A percentile compares a stretch with the other conserved stretches of the same genome.
These are phyloP conservation scores for Trigoniulus corallinus DNA, from an alignment of 1,140 invertebrate genomes.

Conservation along the genomic window DNA sequence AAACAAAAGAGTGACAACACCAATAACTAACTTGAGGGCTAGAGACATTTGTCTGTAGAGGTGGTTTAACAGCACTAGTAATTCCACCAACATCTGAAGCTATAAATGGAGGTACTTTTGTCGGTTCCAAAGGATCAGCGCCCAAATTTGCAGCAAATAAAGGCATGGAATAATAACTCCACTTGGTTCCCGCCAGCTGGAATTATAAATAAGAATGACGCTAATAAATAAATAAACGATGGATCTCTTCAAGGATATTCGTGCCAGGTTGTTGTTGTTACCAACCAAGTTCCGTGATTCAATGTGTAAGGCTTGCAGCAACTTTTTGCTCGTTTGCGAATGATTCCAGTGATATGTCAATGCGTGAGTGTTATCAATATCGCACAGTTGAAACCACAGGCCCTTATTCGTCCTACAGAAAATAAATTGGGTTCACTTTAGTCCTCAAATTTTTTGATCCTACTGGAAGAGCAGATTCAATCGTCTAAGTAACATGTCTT, in stretches of 20 bases:
- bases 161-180: constrained; percentile 49
- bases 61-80: no score
- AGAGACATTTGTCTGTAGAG: no score
- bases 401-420: not conserved
- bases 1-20: no score
- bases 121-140: constrained; percentile 51
- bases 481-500: no score
- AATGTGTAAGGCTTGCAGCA: not conserved
- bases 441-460: no score
- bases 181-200: constrained; percentile 56
- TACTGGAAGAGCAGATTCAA: no score
- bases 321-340: not conserved
- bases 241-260: not conserved
- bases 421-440: no score
- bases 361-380: constrained; percentile 4
- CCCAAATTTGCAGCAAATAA: constrained; percentile 60
- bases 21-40: no score
- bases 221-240: not conserved
- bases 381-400: not conserved
- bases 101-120: constrained; percentile 19
- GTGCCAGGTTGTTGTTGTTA: no score
- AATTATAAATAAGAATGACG: constrained; percentile 14
- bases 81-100: not conserved
- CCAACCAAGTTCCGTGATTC: constrained; percentile 3
- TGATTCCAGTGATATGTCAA: constrained; percentile 3